These are phyloP conservation scores for Oryzias melastigma DNA, from an alignment of 2,113 vertebrate genomes.

Conservation along the genomic window DNA sequence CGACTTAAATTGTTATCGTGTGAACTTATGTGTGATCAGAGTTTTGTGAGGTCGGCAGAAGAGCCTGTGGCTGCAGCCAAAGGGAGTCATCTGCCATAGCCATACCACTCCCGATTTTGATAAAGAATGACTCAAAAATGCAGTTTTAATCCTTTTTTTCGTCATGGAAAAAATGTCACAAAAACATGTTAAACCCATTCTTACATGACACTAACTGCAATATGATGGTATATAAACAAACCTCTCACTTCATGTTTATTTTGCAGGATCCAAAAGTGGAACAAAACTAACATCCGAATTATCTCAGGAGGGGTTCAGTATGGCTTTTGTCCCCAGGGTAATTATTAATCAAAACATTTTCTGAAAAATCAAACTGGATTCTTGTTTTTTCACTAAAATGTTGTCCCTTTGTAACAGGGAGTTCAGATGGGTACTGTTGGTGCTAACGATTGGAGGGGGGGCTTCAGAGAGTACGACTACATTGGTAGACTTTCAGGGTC, in stretches of 20 bases:
- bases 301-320: constrained; percentile 70
- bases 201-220: not conserved
- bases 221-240: not conserved
- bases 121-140: too few species aligned
- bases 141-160: too few species aligned
- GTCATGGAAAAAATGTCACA: not conserved
- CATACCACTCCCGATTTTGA: too few species aligned
- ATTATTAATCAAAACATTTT: not conserved
- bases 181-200: not conserved
- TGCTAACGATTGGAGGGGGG: constrained; percentile 71
- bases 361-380: not conserved
- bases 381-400: not conserved
- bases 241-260: not conserved
- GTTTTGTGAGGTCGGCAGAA: too few species aligned
- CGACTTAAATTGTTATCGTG: too few species aligned
- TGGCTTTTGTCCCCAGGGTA: constrained; percentile 43
- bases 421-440: constrained; percentile 59
- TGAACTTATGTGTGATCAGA: too few species aligned
- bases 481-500: not conserved
- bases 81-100: too few species aligned
- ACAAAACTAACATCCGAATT: constrained; percentile 67
- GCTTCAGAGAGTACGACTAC: constrained; percentile 6
- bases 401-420: constrained; percentile 18
- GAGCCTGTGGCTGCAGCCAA: too few species aligned
- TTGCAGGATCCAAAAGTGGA: constrained; percentile 65